Base-by-base conservation (phyloP, 2,113 vertebrate genomes). In the Siniperca knerii region DNA sequence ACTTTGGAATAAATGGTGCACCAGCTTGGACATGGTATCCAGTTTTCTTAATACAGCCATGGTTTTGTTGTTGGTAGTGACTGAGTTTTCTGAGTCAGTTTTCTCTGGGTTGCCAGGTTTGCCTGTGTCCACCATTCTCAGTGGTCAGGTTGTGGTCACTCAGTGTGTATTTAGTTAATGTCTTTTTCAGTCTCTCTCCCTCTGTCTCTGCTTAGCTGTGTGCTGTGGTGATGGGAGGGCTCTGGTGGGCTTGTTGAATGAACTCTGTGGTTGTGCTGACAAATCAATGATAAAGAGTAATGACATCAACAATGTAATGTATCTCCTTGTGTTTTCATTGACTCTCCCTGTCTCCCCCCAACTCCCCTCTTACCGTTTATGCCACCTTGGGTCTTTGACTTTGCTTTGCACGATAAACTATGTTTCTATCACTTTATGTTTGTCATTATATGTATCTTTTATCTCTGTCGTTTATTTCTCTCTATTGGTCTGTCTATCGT, bases 211-310 rank as follows among this genome's bases (percentile, higher is more conserved):
- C 52, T 72, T 40, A 79, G 74, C 77, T 60, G 81, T 86, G 73
- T 71, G 83, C 76, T 81, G 85, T 83, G 90, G 68, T 87, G 91
- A 81, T 50, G 69, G 77, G 85, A 90, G 90, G 87, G 60, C 90
- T 78, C 70, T 91, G 74, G 90, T 81, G 86, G 84, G 89, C 84
- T 86, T 88, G 86, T 86, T 93, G 91, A 91, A 95, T 93, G 91
- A 93, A 95, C 91, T 93, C 89, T 90, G 91, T 82, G 90, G 90
- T 91, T 81, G 84, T 80, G 89, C 89, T 93, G 91, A 93, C 93
- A 94, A 94, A 94, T 95, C 92, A 93, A 93, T 95, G 91, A 90
- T 94, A 93, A 92, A 93, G 92, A 94, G 86, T 91, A 93, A 93
- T 91, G 94, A 92, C 89, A 93, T 95, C 90, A 92, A 80, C 91